Evolutionary conservation across 2,888 invertebrate species (phyloP).

Genomic region (Tipula confusa): DNA sequence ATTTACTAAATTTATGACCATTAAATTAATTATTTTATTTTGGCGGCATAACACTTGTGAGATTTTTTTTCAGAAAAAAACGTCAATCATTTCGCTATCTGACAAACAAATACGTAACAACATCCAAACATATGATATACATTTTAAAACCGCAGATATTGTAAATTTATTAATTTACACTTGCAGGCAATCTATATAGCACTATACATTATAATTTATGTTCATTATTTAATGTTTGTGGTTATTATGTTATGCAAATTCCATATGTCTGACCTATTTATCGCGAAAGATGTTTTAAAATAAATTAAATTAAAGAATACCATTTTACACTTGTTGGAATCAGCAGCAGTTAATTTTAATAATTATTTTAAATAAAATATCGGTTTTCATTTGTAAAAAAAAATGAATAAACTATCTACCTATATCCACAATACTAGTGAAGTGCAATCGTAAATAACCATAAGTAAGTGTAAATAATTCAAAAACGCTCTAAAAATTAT

Average conservation of each 20-base stretch:
- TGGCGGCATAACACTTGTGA: neutral
- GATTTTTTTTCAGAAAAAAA: neutral
- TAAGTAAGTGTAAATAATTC: neutral
- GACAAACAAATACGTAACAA: neutral
- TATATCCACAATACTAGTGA: no score
- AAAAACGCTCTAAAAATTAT: conserved; percentile 3
- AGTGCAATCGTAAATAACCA: neutral
- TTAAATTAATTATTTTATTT: neutral
- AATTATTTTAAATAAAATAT: no score
- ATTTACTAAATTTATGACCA: neutral
- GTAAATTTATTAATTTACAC: neutral
- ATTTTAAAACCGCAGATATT: neutral
- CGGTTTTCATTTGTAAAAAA: no score
- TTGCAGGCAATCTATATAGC: neutral
- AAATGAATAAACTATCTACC: no score
- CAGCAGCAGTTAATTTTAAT: no score
- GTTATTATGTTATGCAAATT: neutral
- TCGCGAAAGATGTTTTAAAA: neutral
- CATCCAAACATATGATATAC: neutral
- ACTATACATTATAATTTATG: neutral
- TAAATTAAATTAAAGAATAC: no score
- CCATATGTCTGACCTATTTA: neutral
- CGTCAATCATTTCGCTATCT: neutral
- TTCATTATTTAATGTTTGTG: neutral
- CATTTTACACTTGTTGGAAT: no score